Conservation (phyloP, 2,113 vertebrate species). For the Cryptoleucopteryx plumbea region DNA sequence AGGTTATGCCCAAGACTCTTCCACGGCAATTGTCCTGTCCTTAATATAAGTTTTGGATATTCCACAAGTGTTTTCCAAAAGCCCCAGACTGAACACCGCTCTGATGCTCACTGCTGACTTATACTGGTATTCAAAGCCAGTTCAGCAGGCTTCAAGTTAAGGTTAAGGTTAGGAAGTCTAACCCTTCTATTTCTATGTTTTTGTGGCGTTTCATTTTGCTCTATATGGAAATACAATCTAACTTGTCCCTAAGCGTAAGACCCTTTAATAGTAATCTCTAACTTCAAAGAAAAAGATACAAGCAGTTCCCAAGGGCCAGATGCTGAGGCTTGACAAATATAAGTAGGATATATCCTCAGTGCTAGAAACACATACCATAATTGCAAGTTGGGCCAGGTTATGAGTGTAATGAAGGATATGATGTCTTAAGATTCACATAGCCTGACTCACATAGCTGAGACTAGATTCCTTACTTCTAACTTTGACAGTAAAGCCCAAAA, state of each 20-base stretch:
- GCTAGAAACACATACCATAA: neutral
- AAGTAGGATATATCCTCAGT: neutral
- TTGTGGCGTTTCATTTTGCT: neutral
- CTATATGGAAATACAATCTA: neutral
- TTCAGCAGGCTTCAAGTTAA: neutral
- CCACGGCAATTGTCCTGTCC: neutral
- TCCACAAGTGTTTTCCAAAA: neutral
- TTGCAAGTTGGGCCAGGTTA: neutral
- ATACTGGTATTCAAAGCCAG: neutral
- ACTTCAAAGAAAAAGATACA: neutral
- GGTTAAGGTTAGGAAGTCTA: neutral
- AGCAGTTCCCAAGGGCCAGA: neutral
- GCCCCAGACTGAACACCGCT: neutral
- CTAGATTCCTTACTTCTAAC: neutral
- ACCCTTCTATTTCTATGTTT: neutral
- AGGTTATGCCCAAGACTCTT: neutral
- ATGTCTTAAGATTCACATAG: neutral
- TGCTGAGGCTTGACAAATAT: neutral
- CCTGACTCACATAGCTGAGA: neutral
- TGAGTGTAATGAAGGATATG: neutral
- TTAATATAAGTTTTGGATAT: neutral
- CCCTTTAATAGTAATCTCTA: neutral
- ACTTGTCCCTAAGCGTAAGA: neutral
- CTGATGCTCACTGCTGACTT: neutral
- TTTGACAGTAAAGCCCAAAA: neutral